Conservation (phyloP, 2,888 invertebrate genomes). For the Drosophila ustulata region DNA sequence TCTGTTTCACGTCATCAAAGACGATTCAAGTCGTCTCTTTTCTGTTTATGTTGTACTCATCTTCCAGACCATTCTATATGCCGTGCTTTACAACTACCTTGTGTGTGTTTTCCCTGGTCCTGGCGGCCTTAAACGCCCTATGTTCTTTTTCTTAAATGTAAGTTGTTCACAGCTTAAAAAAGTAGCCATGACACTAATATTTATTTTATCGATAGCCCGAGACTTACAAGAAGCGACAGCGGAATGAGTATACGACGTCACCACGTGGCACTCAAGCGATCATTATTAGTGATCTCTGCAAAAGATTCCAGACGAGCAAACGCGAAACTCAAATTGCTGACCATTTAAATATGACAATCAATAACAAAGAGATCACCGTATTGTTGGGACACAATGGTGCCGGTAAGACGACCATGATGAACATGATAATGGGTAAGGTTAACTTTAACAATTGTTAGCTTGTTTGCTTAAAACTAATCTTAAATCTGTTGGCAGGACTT, state of each 20-base stretch:
- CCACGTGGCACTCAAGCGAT: slow-evolving; percentile 77
- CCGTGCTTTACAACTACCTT: slow-evolving; percentile 81
- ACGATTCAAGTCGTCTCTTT: slow-evolving; percentile 69
- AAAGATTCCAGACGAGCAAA: slow-evolving; percentile 72
- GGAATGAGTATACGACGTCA: slow-evolving; percentile 73
- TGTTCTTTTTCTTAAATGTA: slow-evolving; percentile 88
- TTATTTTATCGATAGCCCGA: slow-evolving; percentile 40
- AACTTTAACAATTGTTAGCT: neutral
- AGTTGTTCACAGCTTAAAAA: slow-evolving; percentile 9
- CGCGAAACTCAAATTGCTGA: slow-evolving; percentile 87
- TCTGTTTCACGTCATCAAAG: slow-evolving; percentile 73
- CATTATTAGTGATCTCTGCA: slow-evolving; percentile 80
- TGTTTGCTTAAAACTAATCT: neutral
- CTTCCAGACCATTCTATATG: slow-evolving; percentile 76
- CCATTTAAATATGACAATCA: slow-evolving; percentile 90
- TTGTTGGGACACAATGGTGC: slow-evolving; percentile 95
- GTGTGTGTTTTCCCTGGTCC: slow-evolving; percentile 87
- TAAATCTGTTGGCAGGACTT: slow-evolving; percentile 65
- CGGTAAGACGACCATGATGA: slow-evolving; percentile 91
- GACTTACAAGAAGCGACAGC: slow-evolving; percentile 81
- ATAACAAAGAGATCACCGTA: slow-evolving; percentile 93
- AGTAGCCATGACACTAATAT: neutral
- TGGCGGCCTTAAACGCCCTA: slow-evolving; percentile 89
- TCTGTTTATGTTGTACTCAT: slow-evolving; percentile 73
- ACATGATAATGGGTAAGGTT: slow-evolving; percentile 88